Conservation (phyloP, 2,797 vertebrate genomes). For the Mormyrops boulengeri region DNA sequence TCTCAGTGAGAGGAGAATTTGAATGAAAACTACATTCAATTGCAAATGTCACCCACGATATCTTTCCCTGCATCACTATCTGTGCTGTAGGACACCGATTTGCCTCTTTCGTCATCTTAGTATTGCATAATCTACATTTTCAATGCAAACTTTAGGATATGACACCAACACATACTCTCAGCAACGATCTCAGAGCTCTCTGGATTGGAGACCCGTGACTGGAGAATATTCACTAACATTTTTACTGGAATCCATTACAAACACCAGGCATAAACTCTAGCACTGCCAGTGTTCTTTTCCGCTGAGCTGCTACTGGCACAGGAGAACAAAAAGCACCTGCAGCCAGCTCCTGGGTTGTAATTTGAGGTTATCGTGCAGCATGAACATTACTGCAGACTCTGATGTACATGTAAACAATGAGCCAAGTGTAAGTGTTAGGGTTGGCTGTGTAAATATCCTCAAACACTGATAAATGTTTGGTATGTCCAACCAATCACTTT, state of each 20-base stretch:
- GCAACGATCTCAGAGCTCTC: background rate
- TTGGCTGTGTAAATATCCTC: background rate
- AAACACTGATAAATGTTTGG: background rate
- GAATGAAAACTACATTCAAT: background rate
- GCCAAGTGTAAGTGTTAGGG: background rate
- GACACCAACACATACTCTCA: background rate
- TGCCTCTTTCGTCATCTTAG: background rate
- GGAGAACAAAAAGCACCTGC: background rate
- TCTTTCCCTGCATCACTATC: background rate
- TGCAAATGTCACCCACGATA: background rate
- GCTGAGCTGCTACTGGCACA: background rate
- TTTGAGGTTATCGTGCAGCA: background rate
- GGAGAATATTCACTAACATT: background rate
- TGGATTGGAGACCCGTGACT: background rate
- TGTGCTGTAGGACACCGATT: background rate
- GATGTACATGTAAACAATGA: background rate
- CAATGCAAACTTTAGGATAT: background rate
- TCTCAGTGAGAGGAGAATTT: background rate
- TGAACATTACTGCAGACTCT: background rate
- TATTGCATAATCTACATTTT: background rate
- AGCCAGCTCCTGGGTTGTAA: background rate
- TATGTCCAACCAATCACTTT: constrained; percentile 7
- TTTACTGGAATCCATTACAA: background rate
- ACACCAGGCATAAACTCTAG: background rate
- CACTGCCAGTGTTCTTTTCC: background rate